phyloP scores from a whole-genome alignment of 2,797 vertebrate genomes.

The Megaceryle alcyon region DNA sequence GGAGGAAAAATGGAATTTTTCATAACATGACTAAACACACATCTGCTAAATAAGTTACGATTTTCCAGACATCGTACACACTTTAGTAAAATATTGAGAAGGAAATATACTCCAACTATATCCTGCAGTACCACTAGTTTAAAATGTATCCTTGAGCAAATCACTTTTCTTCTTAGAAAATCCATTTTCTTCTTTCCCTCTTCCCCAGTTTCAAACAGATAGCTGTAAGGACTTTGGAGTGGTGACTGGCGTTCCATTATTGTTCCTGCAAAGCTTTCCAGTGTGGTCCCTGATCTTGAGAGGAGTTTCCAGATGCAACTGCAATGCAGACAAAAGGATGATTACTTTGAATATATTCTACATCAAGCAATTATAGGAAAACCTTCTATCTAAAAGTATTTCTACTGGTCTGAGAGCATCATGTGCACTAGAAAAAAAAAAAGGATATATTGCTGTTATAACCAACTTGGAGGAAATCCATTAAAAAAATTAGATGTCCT shows the following conservation, averaged over 20 bases:
- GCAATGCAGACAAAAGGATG: constrained; percentile 9
- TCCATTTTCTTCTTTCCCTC: neutral
- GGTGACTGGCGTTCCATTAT: neutral
- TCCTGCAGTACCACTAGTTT: neutral
- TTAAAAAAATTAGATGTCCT: constrained; percentile 38
- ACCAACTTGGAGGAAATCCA: constrained; percentile 21
- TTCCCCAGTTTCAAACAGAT: neutral
- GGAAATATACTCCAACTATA: neutral
- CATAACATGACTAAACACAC: neutral
- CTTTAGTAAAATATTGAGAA: neutral
- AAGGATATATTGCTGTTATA: neutral
- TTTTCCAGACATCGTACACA: neutral
- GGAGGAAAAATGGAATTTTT: neutral
- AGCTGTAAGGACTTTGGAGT: neutral
- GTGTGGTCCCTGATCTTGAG: constrained; percentile 13
- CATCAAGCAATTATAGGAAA: neutral
- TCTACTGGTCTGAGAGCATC: neutral
- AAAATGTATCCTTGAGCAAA: neutral
- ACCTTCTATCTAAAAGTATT: neutral
- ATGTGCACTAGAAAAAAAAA: neutral
- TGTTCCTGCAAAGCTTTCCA: constrained; percentile 9
- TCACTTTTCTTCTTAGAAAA: neutral
- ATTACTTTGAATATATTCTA: neutral
- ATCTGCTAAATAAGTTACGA: neutral
- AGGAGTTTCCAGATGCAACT: constrained; percentile 14